A percentile compares a stretch with the other conserved stretches of the same genome.
Evolutionary conservation across 2,888 invertebrate genomes (phyloP).

Genomic region (Erannis defoliaria): DNA sequence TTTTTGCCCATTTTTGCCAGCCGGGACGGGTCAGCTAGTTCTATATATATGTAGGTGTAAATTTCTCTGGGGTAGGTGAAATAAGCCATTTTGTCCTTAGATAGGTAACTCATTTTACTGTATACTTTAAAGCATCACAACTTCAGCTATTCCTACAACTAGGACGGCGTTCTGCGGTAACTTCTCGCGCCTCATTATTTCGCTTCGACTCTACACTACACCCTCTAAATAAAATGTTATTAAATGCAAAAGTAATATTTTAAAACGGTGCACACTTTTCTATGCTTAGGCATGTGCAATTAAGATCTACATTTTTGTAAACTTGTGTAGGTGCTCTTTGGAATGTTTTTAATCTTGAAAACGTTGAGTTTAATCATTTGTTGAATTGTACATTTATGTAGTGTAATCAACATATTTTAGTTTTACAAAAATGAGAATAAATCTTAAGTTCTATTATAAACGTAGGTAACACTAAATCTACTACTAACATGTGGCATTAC

Average conservation of each 20-base stretch:
- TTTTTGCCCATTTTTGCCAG: no score
- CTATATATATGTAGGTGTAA: no score
- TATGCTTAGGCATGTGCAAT: slow-evolving; percentile 64
- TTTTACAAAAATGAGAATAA: no score
- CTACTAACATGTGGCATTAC: no score
- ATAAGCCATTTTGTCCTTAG: neutral
- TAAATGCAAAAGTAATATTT: slow-evolving; percentile 78
- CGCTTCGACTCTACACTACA: slow-evolving; percentile 65
- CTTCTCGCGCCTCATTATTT: slow-evolving; percentile 80
- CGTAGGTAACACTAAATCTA: no score
- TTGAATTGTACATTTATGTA: neutral
- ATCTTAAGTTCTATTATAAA: no score
- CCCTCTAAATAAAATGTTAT: slow-evolving; percentile 75
- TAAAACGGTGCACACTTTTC: slow-evolving; percentile 68
- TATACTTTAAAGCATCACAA: slow-evolving; percentile 43
- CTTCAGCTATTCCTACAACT: slow-evolving; percentile 52
- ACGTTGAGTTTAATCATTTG: neutral
- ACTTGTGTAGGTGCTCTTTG: slow-evolving; percentile 45
- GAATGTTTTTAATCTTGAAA: slow-evolving; percentile 46
- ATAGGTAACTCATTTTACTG: slow-evolving; percentile 39
- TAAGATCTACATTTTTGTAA: slow-evolving; percentile 62
- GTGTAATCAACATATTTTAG: neutral
- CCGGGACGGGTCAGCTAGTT: no score
- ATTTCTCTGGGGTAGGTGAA: no score
- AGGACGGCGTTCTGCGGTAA: slow-evolving; percentile 47